Conservation (phyloP, 2,888 invertebrate species). For the Pachliopta kotzebuea region DNA sequence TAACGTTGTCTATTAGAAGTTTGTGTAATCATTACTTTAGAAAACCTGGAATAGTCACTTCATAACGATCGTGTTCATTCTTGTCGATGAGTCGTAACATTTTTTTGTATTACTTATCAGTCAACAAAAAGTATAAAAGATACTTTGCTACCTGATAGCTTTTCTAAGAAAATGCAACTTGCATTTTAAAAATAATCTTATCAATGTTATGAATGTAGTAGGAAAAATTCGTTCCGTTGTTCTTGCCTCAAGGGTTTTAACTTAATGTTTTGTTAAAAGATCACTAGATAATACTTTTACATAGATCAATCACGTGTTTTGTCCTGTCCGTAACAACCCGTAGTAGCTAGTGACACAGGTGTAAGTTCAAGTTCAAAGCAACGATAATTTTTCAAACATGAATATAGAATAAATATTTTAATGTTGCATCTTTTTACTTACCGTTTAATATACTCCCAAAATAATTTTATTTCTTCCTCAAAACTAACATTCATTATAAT, state of each 20-base stretch:
- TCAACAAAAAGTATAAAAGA: background rate
- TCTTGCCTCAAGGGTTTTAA: background rate
- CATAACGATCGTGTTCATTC: background rate
- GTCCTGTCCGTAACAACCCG: too few species aligned
- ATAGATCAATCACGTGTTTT: background rate
- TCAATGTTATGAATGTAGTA: conserved; percentile 15
- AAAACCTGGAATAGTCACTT: background rate
- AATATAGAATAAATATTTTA: background rate
- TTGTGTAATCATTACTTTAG: background rate
- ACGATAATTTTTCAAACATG: too few species aligned
- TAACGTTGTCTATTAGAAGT: too few species aligned
- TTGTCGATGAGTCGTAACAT: background rate
- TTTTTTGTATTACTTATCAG: background rate
- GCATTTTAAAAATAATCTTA: conserved; percentile 1
- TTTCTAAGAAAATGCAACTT: conserved; percentile 20
- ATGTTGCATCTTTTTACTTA: conserved; percentile 41
- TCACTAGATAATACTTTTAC: background rate
- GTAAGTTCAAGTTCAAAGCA: too few species aligned
- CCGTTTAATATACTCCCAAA: conserved; percentile 76
- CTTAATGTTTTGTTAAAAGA: background rate
- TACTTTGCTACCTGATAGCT: conserved; percentile 9
- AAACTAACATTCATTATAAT: conserved; percentile 48
- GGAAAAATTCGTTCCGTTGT: background rate
- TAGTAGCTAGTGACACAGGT: too few species aligned
- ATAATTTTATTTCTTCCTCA: conserved; percentile 65